These are phyloP conservation scores for Alethe diademata DNA, from an alignment of 2,113 vertebrate genomes.

Conservation along the genomic window DNA sequence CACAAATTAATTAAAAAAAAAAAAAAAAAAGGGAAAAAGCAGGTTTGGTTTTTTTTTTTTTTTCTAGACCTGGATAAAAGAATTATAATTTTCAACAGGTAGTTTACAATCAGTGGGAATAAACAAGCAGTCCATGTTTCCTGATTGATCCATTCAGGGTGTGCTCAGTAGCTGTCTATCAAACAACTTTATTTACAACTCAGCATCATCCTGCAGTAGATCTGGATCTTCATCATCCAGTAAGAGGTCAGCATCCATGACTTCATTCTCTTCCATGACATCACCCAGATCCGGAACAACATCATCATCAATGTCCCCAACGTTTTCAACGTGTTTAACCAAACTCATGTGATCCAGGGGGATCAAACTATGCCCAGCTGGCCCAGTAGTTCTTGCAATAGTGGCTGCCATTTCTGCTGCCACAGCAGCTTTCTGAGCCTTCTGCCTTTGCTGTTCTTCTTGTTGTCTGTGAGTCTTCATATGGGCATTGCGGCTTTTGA, in stretches of 20 bases:
- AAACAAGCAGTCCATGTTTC: conserved; percentile 67
- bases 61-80: conserved; percentile 69
- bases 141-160: conserved; percentile 46
- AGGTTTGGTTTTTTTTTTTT: neutral
- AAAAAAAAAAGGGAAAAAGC: conserved; percentile 53
- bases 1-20: conserved; percentile 66
- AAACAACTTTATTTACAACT: conserved; percentile 69
- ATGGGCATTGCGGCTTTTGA: conserved; percentile 91
- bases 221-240: conserved; percentile 76
- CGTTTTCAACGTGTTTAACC: conserved; percentile 75
- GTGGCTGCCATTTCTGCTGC: conserved; percentile 78
- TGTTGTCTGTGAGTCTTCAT: conserved; percentile 90
- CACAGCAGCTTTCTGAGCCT: conserved; percentile 80
- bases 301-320: conserved; percentile 71
- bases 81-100: conserved; percentile 72
- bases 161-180: conserved; percentile 44
- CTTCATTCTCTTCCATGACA: conserved; percentile 77
- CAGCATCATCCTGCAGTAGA: conserved; percentile 77
- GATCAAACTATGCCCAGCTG: conserved; percentile 63
- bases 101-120: conserved; percentile 75
- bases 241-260: conserved; percentile 75
- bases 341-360: conserved; percentile 79
- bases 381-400: conserved; percentile 77
- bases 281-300: conserved; percentile 78
- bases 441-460: conserved; percentile 83